Evolutionary conservation across 2,113 vertebrate species (phyloP).

Genomic region (Mirounga angustirostris): DNA sequence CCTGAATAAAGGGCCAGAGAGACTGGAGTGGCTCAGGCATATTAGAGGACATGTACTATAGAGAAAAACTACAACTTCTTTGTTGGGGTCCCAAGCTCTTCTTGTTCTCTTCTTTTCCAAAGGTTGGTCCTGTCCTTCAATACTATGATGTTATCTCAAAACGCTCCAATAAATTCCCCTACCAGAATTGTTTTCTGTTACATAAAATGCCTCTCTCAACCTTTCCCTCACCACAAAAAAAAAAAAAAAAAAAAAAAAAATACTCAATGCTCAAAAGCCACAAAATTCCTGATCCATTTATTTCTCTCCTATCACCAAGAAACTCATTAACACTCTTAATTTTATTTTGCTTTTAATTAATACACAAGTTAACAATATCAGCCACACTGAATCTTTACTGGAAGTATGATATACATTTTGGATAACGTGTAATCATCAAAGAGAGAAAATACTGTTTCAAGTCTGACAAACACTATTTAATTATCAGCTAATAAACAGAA

Average conservation of each 20-base stretch:
- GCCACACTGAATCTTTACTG: not conserved
- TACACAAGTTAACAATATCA: not conserved
- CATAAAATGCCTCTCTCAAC: not conserved
- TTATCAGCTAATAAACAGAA: not conserved
- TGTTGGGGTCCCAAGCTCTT: not conserved
- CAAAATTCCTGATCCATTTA: not conserved
- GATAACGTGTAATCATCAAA: not conserved
- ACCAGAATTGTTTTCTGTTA: not conserved
- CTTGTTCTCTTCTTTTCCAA: not conserved
- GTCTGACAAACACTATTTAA: not conserved
- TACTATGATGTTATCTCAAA: not conserved
- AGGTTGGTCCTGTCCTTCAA: not conserved
- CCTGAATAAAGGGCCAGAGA: not conserved
- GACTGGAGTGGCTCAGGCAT: not conserved
- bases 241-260: not conserved
- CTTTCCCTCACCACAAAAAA: not conserved
- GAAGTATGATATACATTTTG: not conserved
- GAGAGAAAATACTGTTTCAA: not conserved
- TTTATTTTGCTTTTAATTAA: conserved; percentile 8
- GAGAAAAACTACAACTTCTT: not conserved
- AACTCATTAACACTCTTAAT: not conserved
- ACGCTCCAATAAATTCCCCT: not conserved
- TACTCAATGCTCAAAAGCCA: not conserved
- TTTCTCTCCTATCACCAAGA: not conserved
- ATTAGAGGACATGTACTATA: not conserved